These are phyloP conservation scores for Sula dactylatra DNA, from an alignment of 2,113 vertebrate species.

Conservation along the genomic window DNA sequence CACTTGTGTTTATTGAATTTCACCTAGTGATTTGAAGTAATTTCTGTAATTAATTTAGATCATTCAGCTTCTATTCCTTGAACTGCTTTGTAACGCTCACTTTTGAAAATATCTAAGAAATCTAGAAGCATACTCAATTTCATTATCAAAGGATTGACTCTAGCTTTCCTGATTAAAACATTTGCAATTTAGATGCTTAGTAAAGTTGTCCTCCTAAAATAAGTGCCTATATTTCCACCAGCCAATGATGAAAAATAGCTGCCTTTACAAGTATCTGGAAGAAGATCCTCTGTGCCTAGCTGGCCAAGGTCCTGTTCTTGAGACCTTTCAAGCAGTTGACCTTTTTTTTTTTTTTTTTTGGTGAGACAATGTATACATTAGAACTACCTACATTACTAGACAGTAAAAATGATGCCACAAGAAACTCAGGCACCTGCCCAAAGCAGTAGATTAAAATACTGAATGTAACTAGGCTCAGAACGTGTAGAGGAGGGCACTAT, in stretches of 20 bases:
- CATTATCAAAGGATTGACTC: neutral
- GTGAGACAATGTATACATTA: neutral
- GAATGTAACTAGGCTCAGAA: neutral
- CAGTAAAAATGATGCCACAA: neutral
- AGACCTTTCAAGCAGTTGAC: neutral
- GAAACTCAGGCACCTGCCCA: neutral
- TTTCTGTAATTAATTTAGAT: conserved; percentile 34
- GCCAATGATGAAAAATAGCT: neutral
- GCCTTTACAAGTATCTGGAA: neutral
- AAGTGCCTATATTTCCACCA: neutral
- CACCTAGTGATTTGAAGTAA: neutral
- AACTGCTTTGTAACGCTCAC: neutral
- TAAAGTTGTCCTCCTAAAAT: neutral
- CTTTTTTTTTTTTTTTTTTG: neutral
- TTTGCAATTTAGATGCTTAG: neutral
- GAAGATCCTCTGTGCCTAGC: neutral
- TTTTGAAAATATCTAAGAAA: neutral
- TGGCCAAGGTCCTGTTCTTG: neutral
- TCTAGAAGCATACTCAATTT: neutral
- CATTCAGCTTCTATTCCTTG: neutral
- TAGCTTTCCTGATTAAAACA: neutral
- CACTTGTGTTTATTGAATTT: neutral
- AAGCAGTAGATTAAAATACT: neutral
- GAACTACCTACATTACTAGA: neutral
- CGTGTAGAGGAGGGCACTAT: neutral